Evolutionary conservation across 1,140 invertebrate species (phyloP).

Genomic region (Holotrichia oblita): DNA sequence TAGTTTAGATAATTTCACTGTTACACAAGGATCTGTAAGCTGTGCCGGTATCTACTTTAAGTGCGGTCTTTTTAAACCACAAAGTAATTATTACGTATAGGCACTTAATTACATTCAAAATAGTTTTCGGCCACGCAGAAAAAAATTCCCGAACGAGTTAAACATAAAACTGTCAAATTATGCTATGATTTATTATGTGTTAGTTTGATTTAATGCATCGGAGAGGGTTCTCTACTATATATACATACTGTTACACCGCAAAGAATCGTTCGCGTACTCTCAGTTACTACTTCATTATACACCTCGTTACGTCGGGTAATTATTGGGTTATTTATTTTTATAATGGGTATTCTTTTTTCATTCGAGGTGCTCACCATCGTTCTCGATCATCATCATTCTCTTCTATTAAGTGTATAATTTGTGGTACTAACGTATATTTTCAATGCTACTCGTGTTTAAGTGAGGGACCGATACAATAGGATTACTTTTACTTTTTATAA

Average conservation of each 20-base stretch:
- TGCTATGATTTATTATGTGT: conserved; percentile 28
- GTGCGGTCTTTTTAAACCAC: not conserved
- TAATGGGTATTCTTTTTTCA: conserved; percentile 30
- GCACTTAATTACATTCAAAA: conserved; percentile 20
- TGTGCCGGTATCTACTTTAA: not conserved
- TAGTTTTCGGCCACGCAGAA: conserved; percentile 2
- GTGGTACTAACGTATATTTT: conserved; percentile 35
- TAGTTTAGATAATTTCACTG: too few species aligned
- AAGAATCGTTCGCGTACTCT: not conserved
- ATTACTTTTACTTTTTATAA: conserved; percentile 23
- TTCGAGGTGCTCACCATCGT: not conserved
- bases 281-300: conserved; percentile 9
- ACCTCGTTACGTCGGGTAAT: conserved; percentile 30
- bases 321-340: conserved; percentile 37
- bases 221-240: not conserved
- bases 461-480: not conserved
- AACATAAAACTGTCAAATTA: conserved; percentile 24
- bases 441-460: conserved; percentile 26
- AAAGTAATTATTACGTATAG: conserved; percentile 31
- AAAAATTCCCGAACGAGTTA: not conserved
- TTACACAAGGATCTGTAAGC: too few species aligned
- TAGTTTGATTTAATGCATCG: conserved; percentile 35
- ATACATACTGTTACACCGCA: not conserved
- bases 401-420: conserved; percentile 35
- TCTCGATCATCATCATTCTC: conserved; percentile 31